phyloP scores from a whole-genome alignment of 2,888 invertebrate genomes.

The Hypomecis atomaria region DNA sequence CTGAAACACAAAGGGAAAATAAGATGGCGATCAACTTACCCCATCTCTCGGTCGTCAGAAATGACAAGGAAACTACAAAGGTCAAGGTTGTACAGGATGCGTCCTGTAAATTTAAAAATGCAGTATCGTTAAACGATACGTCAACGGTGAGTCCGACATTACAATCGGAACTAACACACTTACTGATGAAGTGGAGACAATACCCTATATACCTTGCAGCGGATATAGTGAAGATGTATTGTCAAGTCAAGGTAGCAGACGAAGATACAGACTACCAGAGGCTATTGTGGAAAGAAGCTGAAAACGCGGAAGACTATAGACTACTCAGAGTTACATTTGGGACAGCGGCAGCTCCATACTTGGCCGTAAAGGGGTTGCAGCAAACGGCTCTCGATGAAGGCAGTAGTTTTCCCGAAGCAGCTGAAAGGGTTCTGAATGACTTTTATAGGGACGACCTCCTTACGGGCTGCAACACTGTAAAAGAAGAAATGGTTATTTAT shows the following conservation, averaged over 20 bases:
- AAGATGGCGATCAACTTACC: conserved; percentile 44
- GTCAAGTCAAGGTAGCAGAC: conserved; percentile 19
- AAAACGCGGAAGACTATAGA: conserved; percentile 30
- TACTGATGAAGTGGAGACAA: conserved; percentile 20
- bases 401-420: conserved; percentile 38
- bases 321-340: conserved; percentile 45
- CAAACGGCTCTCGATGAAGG: conserved; percentile 46
- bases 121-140: conserved; percentile 25
- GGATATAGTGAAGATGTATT: conserved; percentile 35
- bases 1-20: conserved; percentile 32
- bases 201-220: conserved; percentile 16
- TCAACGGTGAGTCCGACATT: conserved; percentile 26
- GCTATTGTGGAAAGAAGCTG: neutral
- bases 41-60: conserved; percentile 46
- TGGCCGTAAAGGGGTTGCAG: conserved; percentile 46
- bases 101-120: conserved; percentile 20
- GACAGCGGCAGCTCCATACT: conserved; percentile 30
- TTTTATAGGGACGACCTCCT: conserved; percentile 39
- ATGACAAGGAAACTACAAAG: conserved; percentile 44
- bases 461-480: conserved; percentile 35
- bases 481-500: conserved; percentile 39
- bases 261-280: conserved; percentile 28
- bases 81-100: conserved; percentile 41
- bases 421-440: conserved; percentile 17
- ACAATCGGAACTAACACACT: conserved; percentile 24